Conservation (phyloP, 2,113 vertebrate species). For the Anser brachyrhynchus region DNA sequence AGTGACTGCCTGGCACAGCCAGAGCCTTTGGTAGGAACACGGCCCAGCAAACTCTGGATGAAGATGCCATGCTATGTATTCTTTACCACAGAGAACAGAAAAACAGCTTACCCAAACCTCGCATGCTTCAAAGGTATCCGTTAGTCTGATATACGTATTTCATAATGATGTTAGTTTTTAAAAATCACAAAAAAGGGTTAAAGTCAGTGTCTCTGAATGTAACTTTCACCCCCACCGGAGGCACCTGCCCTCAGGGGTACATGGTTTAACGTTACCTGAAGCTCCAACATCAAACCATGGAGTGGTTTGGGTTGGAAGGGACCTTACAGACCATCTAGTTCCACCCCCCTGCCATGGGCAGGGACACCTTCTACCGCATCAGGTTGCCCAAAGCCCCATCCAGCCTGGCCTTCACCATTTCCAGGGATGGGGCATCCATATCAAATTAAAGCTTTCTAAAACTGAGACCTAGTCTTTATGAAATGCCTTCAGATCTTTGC, state of each 20-base stretch:
- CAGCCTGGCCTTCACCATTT: too few relatives aligned
- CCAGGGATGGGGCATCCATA: too few relatives aligned
- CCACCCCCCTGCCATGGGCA: too few relatives aligned
- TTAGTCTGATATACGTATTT: background rate
- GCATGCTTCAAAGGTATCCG: background rate
- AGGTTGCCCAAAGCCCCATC: too few relatives aligned
- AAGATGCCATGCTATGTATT: background rate
- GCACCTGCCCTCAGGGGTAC: background rate
- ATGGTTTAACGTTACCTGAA: background rate
- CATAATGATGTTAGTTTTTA: background rate
- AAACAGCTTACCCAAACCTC: background rate
- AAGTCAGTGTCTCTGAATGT: background rate
- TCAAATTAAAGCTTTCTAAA: background rate
- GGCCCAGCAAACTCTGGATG: rapidly evolving
- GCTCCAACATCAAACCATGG: background rate
- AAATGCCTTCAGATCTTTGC: background rate
- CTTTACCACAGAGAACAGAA: background rate
- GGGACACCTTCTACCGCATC: too few relatives aligned
- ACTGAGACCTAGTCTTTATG: rapidly evolving
- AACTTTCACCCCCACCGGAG: background rate
- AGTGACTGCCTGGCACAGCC: rapidly evolving
- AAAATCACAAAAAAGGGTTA: background rate
- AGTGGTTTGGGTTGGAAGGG: too few relatives aligned
- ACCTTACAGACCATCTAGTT: too few relatives aligned
- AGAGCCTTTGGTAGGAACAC: background rate